Evolutionary conservation across 35 echinoderm and acorn worm species (phyloP).

Genomic region (Apostichopus parvimensis): DNA sequence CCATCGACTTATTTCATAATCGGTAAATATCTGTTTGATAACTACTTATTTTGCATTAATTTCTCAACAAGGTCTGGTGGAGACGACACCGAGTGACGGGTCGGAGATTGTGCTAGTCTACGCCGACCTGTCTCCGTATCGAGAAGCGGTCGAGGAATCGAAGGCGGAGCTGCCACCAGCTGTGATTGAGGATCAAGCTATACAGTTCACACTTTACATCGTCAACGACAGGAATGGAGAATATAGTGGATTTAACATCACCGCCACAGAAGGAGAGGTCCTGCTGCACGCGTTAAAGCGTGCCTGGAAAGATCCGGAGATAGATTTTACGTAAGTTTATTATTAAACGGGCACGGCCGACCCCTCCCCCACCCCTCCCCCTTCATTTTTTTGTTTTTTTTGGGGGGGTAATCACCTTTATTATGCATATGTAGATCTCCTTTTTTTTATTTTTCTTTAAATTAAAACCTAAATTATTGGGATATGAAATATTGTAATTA

Average conservation of each 20-base stretch:
- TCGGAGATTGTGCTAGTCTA: not conserved
- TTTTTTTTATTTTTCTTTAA: too few species aligned
- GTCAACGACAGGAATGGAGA: not conserved
- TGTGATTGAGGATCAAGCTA: conserved; percentile 8
- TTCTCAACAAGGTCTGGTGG: too few species aligned
- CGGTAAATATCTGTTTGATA: too few species aligned
- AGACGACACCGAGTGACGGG: not conserved
- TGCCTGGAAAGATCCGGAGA: conserved; percentile 2
- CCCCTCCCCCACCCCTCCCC: too few species aligned
- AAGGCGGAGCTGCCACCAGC: not conserved
- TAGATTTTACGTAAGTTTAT: not conserved
- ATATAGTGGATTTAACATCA: not conserved
- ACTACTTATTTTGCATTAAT: too few species aligned
- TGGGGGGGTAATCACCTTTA: too few species aligned
- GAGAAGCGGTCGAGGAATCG: not conserved
- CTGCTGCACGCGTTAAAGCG: not conserved
- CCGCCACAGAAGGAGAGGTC: not conserved
- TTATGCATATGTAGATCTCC: too few species aligned
- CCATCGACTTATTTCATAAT: too few species aligned
- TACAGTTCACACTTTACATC: not conserved
- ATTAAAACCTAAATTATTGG: too few species aligned
- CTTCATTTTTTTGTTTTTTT: too few species aligned
- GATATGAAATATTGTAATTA: too few species aligned
- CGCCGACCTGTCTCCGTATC: not conserved
- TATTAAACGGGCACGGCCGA: too few species aligned